Conservation (phyloP, 2,113 vertebrate genomes). For the Nothocercus julius region DNA sequence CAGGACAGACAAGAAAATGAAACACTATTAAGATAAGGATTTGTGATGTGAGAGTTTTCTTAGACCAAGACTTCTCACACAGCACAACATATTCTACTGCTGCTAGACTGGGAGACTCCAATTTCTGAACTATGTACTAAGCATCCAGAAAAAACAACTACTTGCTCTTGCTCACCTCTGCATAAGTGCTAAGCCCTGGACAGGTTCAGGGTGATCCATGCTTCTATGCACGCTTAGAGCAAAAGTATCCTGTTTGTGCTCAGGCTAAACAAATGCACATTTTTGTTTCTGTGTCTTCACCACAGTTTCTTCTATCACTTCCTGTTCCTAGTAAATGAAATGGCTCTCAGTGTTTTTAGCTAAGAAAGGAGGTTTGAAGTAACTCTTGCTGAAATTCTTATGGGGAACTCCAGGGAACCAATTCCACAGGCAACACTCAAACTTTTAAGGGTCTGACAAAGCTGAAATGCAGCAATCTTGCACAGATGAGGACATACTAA, state of each 20-base stretch:
- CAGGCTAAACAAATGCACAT: background rate
- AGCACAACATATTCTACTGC: background rate
- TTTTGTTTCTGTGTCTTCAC: background rate
- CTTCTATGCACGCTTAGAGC: too few species aligned
- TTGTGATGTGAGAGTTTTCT: background rate
- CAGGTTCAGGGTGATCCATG: background rate
- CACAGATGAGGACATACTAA: accelerated
- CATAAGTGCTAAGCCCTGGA: background rate
- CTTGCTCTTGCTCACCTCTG: background rate
- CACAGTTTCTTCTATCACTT: background rate
- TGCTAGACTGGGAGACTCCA: background rate
- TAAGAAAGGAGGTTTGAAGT: background rate
- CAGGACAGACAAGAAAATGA: background rate
- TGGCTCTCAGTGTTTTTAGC: accelerated
- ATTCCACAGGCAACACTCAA: accelerated
- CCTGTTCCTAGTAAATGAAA: background rate
- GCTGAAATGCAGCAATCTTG: accelerated
- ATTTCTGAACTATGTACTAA: background rate
- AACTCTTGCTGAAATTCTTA: background rate
- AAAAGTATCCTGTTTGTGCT: background rate
- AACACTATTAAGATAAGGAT: background rate
- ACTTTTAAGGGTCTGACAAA: background rate
- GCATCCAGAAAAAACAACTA: background rate
- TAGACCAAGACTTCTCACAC: background rate
- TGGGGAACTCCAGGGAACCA: background rate